Percentiles rank a stretch among this genome's conserved stretches.
Conservation (phyloP, 2,113 vertebrate species). For the Hydrochoerus hydrochaeris region DNA sequence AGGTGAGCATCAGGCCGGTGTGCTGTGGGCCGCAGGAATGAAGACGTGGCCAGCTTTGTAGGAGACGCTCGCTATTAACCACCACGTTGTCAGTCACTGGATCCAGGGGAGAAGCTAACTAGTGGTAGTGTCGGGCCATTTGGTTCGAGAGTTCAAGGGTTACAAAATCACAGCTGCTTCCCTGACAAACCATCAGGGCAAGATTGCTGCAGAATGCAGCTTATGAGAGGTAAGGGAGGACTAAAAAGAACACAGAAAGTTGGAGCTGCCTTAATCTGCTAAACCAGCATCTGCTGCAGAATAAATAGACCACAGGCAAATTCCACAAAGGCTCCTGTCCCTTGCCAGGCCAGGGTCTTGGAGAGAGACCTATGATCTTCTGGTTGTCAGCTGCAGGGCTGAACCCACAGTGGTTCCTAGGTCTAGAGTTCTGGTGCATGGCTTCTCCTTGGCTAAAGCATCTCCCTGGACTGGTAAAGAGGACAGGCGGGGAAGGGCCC, state of each 20-base stretch:
- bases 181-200: conserved; percentile 32
- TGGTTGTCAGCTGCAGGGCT: neutral
- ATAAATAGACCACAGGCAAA: conserved; percentile 49
- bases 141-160: conserved; percentile 71
- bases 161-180: conserved; percentile 53
- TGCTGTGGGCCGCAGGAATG: conserved; percentile 25
- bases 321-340: neutral
- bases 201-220: conserved; percentile 42
- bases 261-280: conserved; percentile 69
- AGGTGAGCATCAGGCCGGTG: neutral
- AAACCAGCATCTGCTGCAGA: conserved; percentile 70
- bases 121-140: conserved; percentile 6
- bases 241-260: conserved; percentile 48
- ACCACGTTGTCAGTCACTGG: neutral
- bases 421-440: neutral
- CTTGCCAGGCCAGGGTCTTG: neutral
- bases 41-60: neutral
- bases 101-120: neutral
- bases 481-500: neutral
- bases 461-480: neutral
- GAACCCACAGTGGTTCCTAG: neutral
- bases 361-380: neutral
- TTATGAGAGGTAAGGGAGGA: conserved; percentile 69
- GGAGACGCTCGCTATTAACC: neutral
- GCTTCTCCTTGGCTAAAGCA: neutral